A percentile compares a stretch with the other conserved stretches of the same genome.
Evolutionary conservation across 2,797 vertebrate genomes (phyloP).

Genomic region (Astyanax mexicanus): DNA sequence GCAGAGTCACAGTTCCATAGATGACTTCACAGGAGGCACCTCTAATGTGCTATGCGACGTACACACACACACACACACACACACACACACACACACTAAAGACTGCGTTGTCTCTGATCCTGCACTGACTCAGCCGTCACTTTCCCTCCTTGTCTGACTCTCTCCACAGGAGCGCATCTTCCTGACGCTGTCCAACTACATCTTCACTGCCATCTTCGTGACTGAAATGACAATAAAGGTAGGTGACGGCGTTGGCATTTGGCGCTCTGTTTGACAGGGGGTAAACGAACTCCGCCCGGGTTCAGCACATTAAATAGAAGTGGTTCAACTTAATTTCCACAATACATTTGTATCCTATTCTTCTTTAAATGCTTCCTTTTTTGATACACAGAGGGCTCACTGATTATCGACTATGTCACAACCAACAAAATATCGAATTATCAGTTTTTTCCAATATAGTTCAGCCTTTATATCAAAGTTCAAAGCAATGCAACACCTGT

Average conservation of each 20-base stretch:
- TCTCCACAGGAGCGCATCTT: constrained; percentile 91
- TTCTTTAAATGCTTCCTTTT: background rate
- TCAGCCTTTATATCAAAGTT: no score
- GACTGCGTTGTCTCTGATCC: constrained; percentile 35
- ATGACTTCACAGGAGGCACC: constrained; percentile 59
- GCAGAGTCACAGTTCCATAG: constrained; percentile 50
- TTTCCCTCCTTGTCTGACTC: constrained; percentile 51
- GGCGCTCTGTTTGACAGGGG: constrained; percentile 39
- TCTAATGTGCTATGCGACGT: constrained; percentile 55
- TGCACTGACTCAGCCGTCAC: constrained; percentile 53
- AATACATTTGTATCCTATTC: constrained; percentile 8
- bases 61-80: constrained; percentile 27
- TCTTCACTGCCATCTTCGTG: constrained; percentile 97
- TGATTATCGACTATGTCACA: no score
- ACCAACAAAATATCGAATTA: no score
- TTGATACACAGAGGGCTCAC: no score
- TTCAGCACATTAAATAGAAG: constrained; percentile 12
- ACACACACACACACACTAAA: background rate
- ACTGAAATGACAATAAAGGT: constrained; percentile 98
- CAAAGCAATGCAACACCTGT: no score
- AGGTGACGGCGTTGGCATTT: constrained; percentile 60
- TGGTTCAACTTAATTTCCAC: background rate
- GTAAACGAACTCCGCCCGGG: constrained; percentile 6
- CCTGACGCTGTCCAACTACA: constrained; percentile 95
- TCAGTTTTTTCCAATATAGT: no score